Percentiles rank a stretch among this genome's conserved stretches.
Evolutionary conservation across 2,888 invertebrate species (phyloP).

Genomic region (Platerodrilus igneus): DNA sequence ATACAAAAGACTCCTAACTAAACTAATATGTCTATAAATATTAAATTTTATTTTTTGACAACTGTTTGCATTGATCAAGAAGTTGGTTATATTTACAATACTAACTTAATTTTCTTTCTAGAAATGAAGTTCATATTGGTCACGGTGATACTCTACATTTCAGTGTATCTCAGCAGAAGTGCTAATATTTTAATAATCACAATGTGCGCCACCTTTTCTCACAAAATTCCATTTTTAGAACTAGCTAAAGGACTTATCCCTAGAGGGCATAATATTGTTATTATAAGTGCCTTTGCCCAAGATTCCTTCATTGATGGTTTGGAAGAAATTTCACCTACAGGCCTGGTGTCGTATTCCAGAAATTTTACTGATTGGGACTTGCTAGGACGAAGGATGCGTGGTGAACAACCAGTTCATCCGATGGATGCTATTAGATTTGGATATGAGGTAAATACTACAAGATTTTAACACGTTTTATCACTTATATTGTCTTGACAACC

Average conservation of each 20-base stretch:
- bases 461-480: no score
- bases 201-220: slow-evolving; percentile 82
- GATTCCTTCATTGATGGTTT: slow-evolving; percentile 68
- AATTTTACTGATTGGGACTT: slow-evolving; percentile 78
- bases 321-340: slow-evolving; percentile 70
- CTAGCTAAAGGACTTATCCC: slow-evolving; percentile 67
- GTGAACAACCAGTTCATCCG: slow-evolving; percentile 69
- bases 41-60: no score
- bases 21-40: no score
- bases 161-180: no score
- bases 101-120: no score
- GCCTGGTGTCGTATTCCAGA: slow-evolving; percentile 71
- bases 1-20: no score
- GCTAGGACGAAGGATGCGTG: slow-evolving; percentile 70
- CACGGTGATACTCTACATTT: no score
- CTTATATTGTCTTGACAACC: no score
- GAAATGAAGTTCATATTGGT: no score
- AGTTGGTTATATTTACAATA: no score
- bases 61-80: no score
- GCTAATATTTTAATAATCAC: slow-evolving; percentile 59
- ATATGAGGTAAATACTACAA: slow-evolving; percentile 59
- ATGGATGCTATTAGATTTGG: slow-evolving; percentile 71
- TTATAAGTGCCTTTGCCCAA: slow-evolving; percentile 72
- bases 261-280: slow-evolving; percentile 74
- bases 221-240: slow-evolving; percentile 80